These are phyloP conservation scores for Stenodema calcarata DNA, from an alignment of 2,888 invertebrate genomes.

Conservation along the genomic window DNA sequence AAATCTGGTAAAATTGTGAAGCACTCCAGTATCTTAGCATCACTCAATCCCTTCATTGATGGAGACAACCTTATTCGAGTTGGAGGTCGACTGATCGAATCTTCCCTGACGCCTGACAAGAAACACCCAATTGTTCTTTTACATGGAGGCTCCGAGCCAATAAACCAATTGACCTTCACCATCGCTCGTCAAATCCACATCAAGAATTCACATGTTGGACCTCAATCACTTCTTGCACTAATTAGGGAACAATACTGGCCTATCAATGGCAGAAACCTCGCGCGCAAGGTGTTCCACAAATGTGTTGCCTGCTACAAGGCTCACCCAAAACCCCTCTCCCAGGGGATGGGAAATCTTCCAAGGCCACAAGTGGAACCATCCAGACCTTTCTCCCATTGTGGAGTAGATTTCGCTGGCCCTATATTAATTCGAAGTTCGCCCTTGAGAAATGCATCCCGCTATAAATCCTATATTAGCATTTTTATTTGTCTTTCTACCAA, in stretches of 20 bases:
- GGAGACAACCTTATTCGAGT: too few species aligned
- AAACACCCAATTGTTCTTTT: constrained; percentile 4
- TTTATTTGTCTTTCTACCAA: constrained; percentile 58
- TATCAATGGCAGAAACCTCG: constrained; percentile 53
- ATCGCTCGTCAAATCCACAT: constrained; percentile 49
- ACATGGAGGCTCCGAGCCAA: not conserved
- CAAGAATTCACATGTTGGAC: constrained; percentile 50
- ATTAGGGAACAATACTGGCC: constrained; percentile 56
- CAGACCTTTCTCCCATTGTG: constrained; percentile 40
- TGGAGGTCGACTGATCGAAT: not conserved
- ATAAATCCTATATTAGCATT: constrained; percentile 53
- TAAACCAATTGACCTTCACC: not conserved
- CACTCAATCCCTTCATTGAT: not conserved
- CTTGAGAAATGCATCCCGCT: constrained; percentile 45
- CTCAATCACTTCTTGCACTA: constrained; percentile 54
- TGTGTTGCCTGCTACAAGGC: constrained; percentile 52
- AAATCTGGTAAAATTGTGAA: not conserved
- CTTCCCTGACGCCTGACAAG: not conserved
- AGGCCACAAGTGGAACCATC: constrained; percentile 53
- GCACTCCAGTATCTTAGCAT: not conserved
- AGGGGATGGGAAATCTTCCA: constrained; percentile 59
- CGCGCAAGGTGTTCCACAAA: constrained; percentile 51
- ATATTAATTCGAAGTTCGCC: not conserved
- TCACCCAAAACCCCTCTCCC: constrained; percentile 7
- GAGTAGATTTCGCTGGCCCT: not conserved